phyloP scores from a whole-genome alignment of 2,888 invertebrate genomes.

The Rhimphoctona megacephalus region DNA sequence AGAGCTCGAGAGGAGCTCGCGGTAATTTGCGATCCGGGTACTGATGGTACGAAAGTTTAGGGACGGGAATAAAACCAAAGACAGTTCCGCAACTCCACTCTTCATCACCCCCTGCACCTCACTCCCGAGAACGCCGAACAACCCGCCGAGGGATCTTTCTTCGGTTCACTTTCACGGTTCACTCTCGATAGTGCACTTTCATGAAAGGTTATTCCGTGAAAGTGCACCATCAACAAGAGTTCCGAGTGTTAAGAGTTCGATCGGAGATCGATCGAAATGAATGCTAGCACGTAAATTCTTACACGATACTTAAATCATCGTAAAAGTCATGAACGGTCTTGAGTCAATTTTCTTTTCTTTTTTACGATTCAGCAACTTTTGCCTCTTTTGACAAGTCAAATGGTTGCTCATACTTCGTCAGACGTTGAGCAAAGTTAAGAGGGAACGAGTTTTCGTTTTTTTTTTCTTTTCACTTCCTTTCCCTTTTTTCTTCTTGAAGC shows the following conservation, averaged over 20 bases:
- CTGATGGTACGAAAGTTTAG: slow-evolving; percentile 67
- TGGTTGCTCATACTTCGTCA: neutral
- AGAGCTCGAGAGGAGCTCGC: slow-evolving; percentile 25
- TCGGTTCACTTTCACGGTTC: slow-evolving; percentile 3
- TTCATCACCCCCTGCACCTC: neutral
- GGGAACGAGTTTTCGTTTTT: neutral
- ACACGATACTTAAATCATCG: slow-evolving; percentile 1
- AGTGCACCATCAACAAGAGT: slow-evolving; percentile 25
- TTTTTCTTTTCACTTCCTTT: too few species aligned
- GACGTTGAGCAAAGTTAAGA: neutral
- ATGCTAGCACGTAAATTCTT: slow-evolving; percentile 5
- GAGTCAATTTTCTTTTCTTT: neutral
- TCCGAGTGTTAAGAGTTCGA: neutral
- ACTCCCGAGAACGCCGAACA: neutral
- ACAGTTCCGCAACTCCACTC: neutral
- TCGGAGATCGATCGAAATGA: neutral
- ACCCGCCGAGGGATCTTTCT: neutral
- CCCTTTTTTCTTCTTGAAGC: neutral
- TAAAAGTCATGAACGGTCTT: slow-evolving; percentile 11
- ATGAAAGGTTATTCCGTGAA: slow-evolving; percentile 4
- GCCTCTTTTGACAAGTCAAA: neutral
- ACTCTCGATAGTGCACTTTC: slow-evolving; percentile 17
- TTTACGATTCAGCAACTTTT: neutral
- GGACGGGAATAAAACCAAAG: slow-evolving; percentile 24
- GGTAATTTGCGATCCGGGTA: slow-evolving; percentile 67